Evolutionary conservation across 2,797 vertebrate genomes (phyloP).

Genomic region (Poeciliopsis turneri): DNA sequence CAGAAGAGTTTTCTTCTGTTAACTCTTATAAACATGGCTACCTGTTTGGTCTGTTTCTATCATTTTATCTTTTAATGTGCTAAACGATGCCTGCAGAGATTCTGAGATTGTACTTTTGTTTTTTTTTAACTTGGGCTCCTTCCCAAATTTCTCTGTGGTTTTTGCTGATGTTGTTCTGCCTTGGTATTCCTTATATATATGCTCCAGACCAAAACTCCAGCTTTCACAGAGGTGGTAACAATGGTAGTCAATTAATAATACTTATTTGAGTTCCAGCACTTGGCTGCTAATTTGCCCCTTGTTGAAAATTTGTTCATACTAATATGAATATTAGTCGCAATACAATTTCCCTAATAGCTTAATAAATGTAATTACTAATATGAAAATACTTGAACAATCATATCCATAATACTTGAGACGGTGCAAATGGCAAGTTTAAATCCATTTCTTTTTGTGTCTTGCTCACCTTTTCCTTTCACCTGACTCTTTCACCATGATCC

Average conservation of each 20-base stretch:
- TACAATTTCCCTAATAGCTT: neutral
- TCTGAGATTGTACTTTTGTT: too few species aligned
- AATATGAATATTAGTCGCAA: neutral
- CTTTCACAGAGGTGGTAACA: neutral
- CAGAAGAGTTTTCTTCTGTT: neutral
- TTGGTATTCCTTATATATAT: neutral
- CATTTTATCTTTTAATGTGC: neutral
- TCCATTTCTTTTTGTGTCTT: neutral
- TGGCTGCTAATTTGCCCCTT: neutral
- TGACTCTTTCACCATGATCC: conserved; percentile 33
- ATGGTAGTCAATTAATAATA: neutral
- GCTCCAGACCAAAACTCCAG: neutral
- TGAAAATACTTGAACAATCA: neutral
- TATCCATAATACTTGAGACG: neutral
- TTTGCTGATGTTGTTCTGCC: neutral
- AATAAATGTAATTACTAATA: neutral
- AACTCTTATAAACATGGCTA: neutral
- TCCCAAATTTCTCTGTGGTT: neutral
- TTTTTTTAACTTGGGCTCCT: neutral
- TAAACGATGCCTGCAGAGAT: neutral
- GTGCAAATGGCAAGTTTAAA: neutral
- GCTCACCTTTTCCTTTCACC: neutral
- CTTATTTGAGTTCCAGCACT: neutral
- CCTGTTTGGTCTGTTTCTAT: neutral
- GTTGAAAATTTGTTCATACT: neutral